A percentile compares a stretch with the other conserved stretches of the same genome.
Conservation (phyloP, 2,797 vertebrate species). For the Xiphophorus birchmanni region DNA sequence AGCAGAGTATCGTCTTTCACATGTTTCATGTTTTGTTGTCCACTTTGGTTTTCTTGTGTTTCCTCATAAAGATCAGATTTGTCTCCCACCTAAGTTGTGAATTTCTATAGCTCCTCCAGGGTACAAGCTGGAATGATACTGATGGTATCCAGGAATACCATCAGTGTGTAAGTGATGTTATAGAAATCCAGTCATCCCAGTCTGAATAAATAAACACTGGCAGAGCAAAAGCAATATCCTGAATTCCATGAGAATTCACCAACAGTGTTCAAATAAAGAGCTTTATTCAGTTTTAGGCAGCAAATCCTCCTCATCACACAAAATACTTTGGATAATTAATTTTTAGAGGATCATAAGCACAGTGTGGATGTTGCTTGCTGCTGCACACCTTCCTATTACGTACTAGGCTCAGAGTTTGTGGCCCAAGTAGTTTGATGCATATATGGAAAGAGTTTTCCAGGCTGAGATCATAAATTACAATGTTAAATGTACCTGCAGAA, state of each 20-base stretch:
- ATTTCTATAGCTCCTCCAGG: neutral
- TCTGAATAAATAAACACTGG: neutral
- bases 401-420: constrained; percentile 22
- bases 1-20: neutral
- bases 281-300: neutral
- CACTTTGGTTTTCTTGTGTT: neutral
- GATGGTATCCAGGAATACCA: neutral
- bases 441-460: neutral
- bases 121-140: neutral
- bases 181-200: neutral
- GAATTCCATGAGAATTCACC: neutral
- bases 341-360: constrained; percentile 59
- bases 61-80: neutral
- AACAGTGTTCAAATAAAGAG: neutral
- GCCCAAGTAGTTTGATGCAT: neutral
- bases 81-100: neutral
- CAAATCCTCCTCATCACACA: neutral
- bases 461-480: neutral
- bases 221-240: neutral
- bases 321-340: constrained; percentile 29
- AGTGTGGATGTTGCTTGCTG: constrained; percentile 5
- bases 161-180: neutral
- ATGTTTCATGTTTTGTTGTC: neutral
- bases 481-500: neutral
- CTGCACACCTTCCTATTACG: neutral